These are phyloP conservation scores for Aspidoscelis tigris DNA, from an alignment of 2,113 vertebrate species.

Conservation along the genomic window DNA sequence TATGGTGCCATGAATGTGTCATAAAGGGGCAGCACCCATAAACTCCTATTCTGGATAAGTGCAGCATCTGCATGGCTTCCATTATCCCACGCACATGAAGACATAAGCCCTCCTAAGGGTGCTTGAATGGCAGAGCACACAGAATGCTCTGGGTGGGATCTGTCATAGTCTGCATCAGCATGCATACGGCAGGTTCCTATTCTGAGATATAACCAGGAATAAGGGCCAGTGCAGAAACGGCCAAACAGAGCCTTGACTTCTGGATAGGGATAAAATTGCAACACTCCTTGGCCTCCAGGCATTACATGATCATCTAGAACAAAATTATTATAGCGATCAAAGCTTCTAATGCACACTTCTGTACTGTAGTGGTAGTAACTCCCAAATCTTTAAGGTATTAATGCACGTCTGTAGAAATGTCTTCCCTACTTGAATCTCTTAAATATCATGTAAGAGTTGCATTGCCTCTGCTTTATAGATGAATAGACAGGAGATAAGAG, in stretches of 20 bases:
- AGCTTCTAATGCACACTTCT: background rate
- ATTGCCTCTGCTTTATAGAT: slow-evolving; percentile 21
- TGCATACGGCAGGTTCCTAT: too few species aligned
- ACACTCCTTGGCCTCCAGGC: background rate
- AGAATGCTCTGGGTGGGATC: too few species aligned
- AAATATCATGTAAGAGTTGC: background rate
- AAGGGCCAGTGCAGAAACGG: too few species aligned
- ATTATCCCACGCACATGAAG: too few species aligned
- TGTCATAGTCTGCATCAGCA: too few species aligned
- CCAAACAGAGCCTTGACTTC: background rate
- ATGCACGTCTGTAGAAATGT: background rate
- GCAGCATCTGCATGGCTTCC: too few species aligned
- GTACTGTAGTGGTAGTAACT: background rate
- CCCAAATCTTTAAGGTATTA: background rate
- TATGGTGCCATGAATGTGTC: too few species aligned
- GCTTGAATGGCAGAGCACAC: too few species aligned
- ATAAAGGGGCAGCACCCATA: too few species aligned
- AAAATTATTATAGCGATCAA: background rate
- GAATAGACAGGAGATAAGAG: slow-evolving; percentile 3
- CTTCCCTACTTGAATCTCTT: background rate
- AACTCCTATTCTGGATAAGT: too few species aligned
- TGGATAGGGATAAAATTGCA: background rate
- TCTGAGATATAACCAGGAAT: too few species aligned
- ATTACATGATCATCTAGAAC: background rate
- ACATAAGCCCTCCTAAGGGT: too few species aligned